Percentiles rank a stretch among this genome's conserved stretches.
Conservation (phyloP, 2,113 vertebrate species). For the Dryoscopus gambensis region DNA sequence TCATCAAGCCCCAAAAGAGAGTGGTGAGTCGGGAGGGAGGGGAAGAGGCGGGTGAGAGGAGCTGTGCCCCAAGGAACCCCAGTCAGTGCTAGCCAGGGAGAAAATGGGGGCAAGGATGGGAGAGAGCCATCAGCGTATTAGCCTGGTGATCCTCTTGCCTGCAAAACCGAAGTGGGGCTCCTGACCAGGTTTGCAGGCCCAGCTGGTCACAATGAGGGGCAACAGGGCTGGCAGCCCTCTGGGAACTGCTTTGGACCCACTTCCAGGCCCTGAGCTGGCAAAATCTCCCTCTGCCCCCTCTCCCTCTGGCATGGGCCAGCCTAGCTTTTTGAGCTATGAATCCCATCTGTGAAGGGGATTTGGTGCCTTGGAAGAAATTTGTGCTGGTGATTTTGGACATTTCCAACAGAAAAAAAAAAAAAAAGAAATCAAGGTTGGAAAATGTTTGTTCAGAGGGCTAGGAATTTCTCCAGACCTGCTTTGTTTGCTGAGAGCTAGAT, state of each 20-base stretch:
- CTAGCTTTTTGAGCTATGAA: neutral
- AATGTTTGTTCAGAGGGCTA: conserved; percentile 38
- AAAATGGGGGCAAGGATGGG: neutral
- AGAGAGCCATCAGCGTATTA: rapidly evolving
- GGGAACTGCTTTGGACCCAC: rapidly evolving
- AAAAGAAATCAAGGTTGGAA: neutral
- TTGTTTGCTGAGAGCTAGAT: conserved; percentile 59
- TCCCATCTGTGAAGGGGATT: neutral
- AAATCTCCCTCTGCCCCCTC: rapidly evolving
- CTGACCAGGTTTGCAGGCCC: neutral
- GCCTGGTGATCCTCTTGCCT: rapidly evolving
- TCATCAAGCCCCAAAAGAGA: conserved; percentile 97
- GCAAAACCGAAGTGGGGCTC: neutral
- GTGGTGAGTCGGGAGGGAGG: conserved; percentile 82
- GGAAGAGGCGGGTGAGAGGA: neutral
- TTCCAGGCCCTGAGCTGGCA: rapidly evolving
- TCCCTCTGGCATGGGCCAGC: rapidly evolving
- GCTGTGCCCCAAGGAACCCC: rapidly evolving
- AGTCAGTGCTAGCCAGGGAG: neutral
- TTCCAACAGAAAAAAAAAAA: neutral
- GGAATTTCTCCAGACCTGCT: conserved; percentile 62
- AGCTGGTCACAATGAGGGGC: rapidly evolving
- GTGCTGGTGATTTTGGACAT: neutral
- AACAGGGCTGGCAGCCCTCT: neutral
- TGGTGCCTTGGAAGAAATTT: neutral